phyloP scores from a whole-genome alignment of 1,140 invertebrate species.

The Neuroterus valhalla region DNA sequence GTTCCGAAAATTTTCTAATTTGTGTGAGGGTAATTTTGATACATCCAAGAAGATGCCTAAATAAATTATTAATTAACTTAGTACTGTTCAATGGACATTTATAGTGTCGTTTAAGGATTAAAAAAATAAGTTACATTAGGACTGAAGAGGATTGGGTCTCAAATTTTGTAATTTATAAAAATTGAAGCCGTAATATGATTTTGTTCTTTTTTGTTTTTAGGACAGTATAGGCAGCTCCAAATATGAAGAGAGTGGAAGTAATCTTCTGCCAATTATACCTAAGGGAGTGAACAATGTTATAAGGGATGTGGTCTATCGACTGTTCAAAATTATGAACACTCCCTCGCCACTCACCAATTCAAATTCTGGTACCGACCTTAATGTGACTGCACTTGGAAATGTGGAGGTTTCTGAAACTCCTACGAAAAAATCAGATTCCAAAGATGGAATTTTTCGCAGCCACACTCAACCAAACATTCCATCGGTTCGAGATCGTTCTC shows the following conservation, averaged over 20 bases:
- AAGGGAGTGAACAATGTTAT: constrained; percentile 56
- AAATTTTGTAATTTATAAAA: too few species aligned
- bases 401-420: not conserved
- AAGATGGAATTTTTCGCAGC: constrained; percentile 49
- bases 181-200: too few species aligned
- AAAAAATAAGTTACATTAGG: too few species aligned
- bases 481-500: not conserved
- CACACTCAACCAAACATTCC: constrained; percentile 46
- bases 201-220: constrained; percentile 47
- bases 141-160: constrained; percentile 7
- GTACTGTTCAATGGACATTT: too few species aligned
- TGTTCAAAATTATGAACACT: constrained; percentile 58
- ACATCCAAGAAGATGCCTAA: too few species aligned
- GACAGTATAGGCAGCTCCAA: constrained; percentile 54
- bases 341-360: not conserved
- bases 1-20: too few species aligned
- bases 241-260: constrained; percentile 65
- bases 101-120: too few species aligned
- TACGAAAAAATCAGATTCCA: constrained; percentile 38
- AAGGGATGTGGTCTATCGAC: constrained; percentile 51
- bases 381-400: constrained; percentile 39
- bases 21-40: too few species aligned
- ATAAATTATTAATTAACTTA: too few species aligned
- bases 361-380: constrained; percentile 34
- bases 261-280: constrained; percentile 57